A percentile compares a stretch with the other conserved stretches of the same genome.
These are phyloP conservation scores for Antechinus flavipes DNA, from an alignment of 2,113 vertebrate species.

Conservation along the genomic window DNA sequence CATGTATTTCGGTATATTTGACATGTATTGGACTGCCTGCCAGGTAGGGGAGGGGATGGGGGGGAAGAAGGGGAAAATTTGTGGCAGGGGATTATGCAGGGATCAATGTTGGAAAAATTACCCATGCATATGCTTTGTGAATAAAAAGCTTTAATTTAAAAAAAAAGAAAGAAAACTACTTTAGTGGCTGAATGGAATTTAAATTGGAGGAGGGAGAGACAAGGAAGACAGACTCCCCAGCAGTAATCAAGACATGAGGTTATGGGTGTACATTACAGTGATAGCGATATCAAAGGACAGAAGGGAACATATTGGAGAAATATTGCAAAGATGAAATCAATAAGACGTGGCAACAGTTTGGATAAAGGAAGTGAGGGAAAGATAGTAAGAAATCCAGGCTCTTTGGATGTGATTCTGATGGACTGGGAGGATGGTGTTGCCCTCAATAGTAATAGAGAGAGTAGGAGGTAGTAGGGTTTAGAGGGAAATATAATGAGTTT, in stretches of 20 bases:
- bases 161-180: no score
- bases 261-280: background rate
- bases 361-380: background rate
- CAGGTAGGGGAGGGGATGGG: no score
- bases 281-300: background rate
- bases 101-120: no score
- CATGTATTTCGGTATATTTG: no score
- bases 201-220: background rate
- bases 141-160: no score
- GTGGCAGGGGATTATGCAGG: no score
- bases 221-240: background rate
- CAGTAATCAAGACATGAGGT: background rate
- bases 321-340: background rate
- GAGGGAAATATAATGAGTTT: background rate
- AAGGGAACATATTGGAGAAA: background rate
- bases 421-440: background rate
- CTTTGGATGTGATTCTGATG: background rate
- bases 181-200: background rate
- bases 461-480: background rate
- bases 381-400: background rate
- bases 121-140: no score
- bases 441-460: background rate
- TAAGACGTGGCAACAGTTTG: background rate
- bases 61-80: no score
- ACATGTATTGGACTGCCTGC: no score